A percentile compares a stretch with the other conserved stretches of the same genome.
phyloP scores from a whole-genome alignment of 2,113 vertebrate species.

The Porphyrio hochstetteri region DNA sequence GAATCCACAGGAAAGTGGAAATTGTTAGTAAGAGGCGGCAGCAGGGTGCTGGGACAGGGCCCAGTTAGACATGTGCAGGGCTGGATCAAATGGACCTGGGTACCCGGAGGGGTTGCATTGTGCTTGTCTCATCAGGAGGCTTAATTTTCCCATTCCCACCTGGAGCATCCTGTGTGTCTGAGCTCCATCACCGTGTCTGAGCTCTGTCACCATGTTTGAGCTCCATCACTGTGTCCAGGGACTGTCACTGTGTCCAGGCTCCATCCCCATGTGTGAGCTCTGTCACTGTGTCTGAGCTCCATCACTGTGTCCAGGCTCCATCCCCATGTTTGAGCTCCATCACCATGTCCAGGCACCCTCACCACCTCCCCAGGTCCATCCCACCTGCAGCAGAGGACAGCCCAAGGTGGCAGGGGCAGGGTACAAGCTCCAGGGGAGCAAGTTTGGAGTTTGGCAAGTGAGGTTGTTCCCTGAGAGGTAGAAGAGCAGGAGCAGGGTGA shows the following conservation, averaged over 20 bases:
- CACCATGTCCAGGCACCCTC: too few relatives aligned
- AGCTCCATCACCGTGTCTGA: too few relatives aligned
- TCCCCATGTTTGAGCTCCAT: too few relatives aligned
- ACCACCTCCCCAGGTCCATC: accelerated
- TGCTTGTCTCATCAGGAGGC: accelerated
- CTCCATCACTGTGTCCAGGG: too few relatives aligned
- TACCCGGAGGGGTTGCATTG: accelerated
- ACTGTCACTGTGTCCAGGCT: accelerated
- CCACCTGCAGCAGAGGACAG: too few relatives aligned
- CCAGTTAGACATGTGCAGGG: accelerated
- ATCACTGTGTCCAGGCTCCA: too few relatives aligned
- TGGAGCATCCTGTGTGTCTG: accelerated
- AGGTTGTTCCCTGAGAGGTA: accelerated
- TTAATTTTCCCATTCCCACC: not conserved
- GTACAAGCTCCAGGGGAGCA: not conserved
- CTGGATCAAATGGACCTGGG: accelerated
- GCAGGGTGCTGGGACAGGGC: not conserved
- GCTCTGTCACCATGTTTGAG: too few relatives aligned
- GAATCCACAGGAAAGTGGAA: not conserved
- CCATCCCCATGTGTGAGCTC: not conserved
- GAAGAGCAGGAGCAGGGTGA: not conserved
- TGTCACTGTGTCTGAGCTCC: too few relatives aligned
- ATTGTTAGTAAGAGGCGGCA: not conserved
- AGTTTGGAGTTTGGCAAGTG: not conserved
- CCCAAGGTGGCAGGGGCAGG: not conserved